These are phyloP conservation scores for Egretta garzetta DNA, from an alignment of 2,113 vertebrate species.

Conservation along the genomic window DNA sequence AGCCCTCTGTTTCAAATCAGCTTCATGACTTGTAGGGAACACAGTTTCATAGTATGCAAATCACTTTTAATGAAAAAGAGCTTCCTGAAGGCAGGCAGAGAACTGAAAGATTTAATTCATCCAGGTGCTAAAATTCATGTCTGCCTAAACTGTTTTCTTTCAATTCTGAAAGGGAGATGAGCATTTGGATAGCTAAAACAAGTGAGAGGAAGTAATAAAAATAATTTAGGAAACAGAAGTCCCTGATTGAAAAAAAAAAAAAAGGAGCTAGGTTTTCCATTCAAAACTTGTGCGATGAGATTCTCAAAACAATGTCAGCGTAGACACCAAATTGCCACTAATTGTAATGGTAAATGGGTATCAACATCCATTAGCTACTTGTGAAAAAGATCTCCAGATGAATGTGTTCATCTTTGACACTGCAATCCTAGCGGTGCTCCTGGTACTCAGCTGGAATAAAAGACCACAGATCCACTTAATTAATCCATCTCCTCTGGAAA, in stretches of 20 bases:
- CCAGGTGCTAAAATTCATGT: not conserved
- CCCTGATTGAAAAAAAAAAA: not conserved
- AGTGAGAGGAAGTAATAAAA: not conserved
- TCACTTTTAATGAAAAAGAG: conserved; percentile 18
- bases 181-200: not conserved
- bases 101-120: not conserved
- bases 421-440: not conserved
- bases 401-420: not conserved
- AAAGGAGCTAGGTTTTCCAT: not conserved
- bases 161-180: not conserved
- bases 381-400: not conserved
- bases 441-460: not conserved
- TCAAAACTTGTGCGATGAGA: not conserved
- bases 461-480: not conserved
- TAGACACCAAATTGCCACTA: not conserved
- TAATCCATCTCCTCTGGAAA: not conserved
- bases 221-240: not conserved
- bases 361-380: not conserved
- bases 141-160: not conserved
- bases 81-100: not conserved
- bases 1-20: conserved; percentile 3
- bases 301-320: not conserved
- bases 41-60: not conserved
- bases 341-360: not conserved
- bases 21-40: not conserved